Evolutionary conservation across 2,888 invertebrate genomes (phyloP).

Genomic region (Plagiodera versicolora): DNA sequence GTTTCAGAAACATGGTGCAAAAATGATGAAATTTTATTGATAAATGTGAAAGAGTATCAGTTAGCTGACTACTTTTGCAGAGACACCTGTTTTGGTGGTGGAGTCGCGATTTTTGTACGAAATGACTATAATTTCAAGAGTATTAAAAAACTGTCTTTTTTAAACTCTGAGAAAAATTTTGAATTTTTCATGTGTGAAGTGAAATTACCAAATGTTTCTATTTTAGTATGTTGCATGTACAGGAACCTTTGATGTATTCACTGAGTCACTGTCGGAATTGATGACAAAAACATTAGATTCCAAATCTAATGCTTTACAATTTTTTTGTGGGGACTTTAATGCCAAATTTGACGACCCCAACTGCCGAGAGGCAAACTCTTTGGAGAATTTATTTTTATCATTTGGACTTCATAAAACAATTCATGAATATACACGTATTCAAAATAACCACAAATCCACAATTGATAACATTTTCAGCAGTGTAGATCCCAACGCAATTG

Average conservation of each 20-base stretch:
- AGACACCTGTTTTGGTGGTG: neutral
- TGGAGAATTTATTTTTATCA: no score
- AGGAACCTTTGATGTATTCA: slow-evolving; percentile 1
- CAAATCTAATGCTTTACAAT: neutral
- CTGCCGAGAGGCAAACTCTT: no score
- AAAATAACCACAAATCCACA: neutral
- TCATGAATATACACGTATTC: slow-evolving; percentile 4
- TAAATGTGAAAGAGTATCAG: slow-evolving; percentile 1
- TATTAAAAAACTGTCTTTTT: no score
- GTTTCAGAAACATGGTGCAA: neutral
- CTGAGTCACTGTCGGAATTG: slow-evolving; percentile 1
- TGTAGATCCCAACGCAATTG: no score
- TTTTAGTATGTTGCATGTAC: neutral
- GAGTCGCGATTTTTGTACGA: slow-evolving; percentile 6
- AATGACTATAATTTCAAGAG: neutral
- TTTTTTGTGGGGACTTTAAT: neutral
- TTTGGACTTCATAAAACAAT: neutral
- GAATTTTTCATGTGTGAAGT: neutral
- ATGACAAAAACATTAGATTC: slow-evolving; percentile 3
- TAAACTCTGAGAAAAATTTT: no score
- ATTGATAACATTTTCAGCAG: no score
- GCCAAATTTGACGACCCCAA: no score
- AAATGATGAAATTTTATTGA: neutral
- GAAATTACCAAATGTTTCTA: neutral
- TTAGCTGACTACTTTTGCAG: neutral